A percentile compares a stretch with the other conserved stretches of the same genome.
Evolutionary conservation across 35 echinoderm and acorn worm species (phyloP).

Genomic region (Acanthaster planci): DNA sequence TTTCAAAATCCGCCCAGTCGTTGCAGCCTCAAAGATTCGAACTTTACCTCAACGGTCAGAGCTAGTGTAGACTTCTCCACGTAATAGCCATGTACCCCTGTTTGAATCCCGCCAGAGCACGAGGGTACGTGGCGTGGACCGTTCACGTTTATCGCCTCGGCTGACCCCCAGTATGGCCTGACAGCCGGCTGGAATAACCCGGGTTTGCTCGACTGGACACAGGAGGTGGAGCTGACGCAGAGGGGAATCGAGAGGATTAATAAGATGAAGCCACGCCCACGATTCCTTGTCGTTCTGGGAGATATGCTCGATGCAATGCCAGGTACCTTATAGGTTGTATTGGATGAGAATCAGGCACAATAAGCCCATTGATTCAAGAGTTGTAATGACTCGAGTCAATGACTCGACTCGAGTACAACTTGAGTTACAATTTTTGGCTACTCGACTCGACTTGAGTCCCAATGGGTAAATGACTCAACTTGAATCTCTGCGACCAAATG

Average conservation of each 20-base stretch:
- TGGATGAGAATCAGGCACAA: background rate
- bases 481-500: too few relatives aligned
- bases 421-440: too few relatives aligned
- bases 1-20: too few relatives aligned
- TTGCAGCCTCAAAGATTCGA: too few relatives aligned
- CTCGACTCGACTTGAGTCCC: too few relatives aligned
- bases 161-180: constrained; percentile 95
- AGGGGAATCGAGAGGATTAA: constrained; percentile 69
- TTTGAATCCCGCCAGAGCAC: constrained; percentile 56
- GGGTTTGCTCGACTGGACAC: constrained; percentile 39
- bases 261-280: constrained; percentile 85
- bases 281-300: constrained; percentile 90
- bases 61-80: too few relatives aligned
- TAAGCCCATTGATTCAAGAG: too few relatives aligned
- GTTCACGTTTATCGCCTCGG: constrained; percentile 88
- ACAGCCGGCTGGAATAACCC: constrained; percentile 58
- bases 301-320: constrained; percentile 87
- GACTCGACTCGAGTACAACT: too few relatives aligned
- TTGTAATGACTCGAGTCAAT: too few relatives aligned
- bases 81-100: background rate
- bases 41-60: too few relatives aligned
- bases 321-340: constrained; percentile 39
- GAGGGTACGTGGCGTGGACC: constrained; percentile 84
- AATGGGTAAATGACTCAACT: too few relatives aligned
- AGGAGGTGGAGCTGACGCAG: constrained; percentile 76